Percentiles rank a stretch among this genome's conserved stretches.
Evolutionary conservation across 1,140 invertebrate species (phyloP).

Genomic region (Helicoverpa armigera): DNA sequence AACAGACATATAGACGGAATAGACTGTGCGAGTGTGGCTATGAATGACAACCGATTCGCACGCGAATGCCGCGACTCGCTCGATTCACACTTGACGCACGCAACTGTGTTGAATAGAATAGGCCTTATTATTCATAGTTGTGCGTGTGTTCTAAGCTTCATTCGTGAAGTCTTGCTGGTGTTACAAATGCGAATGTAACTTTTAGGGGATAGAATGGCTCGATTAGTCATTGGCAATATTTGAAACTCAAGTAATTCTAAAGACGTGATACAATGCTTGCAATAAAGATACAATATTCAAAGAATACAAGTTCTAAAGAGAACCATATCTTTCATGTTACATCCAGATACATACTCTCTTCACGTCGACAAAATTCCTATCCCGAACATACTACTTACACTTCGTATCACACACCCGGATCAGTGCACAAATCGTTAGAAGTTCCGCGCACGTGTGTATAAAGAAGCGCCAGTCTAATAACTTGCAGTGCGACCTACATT

Average conservation of each 20-base stretch:
- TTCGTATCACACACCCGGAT: background rate
- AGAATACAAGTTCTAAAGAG: no score
- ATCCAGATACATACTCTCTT: background rate
- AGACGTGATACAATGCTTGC: background rate
- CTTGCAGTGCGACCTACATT: slow-evolving; percentile 38
- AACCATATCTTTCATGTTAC: background rate
- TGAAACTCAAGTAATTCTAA: background rate
- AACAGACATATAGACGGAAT: slow-evolving; percentile 48
- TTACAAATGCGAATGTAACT: no score
- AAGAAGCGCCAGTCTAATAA: slow-evolving; percentile 16
- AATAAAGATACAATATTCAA: background rate
- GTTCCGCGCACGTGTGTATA: slow-evolving; percentile 7
- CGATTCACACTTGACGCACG: slow-evolving; percentile 35
- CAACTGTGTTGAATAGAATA: background rate
- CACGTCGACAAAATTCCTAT: background rate
- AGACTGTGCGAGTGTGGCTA: slow-evolving; percentile 42
- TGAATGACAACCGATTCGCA: slow-evolving; percentile 50
- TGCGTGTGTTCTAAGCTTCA: no score
- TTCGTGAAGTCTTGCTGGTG: no score
- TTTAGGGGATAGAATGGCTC: no score
- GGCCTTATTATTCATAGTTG: background rate
- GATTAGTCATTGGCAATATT: no score
- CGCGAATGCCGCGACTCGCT: slow-evolving; percentile 11
- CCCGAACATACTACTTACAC: background rate
- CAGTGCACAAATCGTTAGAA: slow-evolving; percentile 23